Evolutionary conservation across 2,113 vertebrate genomes (phyloP).

Genomic region (Ariopsis seemanni): DNA sequence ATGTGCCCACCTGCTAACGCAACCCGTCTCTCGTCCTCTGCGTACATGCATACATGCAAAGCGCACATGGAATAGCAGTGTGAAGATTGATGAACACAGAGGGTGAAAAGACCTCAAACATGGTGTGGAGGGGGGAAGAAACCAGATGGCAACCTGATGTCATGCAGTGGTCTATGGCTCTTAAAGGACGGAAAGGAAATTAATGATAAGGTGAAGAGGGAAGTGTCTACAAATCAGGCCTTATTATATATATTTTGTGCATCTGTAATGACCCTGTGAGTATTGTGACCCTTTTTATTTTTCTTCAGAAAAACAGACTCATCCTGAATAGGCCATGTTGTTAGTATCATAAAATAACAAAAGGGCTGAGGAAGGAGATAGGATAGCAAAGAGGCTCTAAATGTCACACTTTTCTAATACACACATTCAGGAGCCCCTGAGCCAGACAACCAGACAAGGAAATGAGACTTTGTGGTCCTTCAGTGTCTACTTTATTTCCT

Average conservation of each 20-base stretch:
- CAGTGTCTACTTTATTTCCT: slow-evolving; percentile 4
- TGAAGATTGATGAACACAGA: slow-evolving; percentile 27
- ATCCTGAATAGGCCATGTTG: background rate
- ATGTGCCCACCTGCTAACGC: slow-evolving; percentile 48
- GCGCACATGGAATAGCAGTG: background rate
- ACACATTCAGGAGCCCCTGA: slow-evolving; percentile 38
- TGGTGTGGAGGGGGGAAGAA: background rate
- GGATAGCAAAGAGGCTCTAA: slow-evolving; percentile 51
- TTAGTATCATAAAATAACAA: slow-evolving; percentile 54
- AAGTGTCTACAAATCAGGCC: background rate
- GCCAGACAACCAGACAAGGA: slow-evolving; percentile 42
- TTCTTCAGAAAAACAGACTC: background rate
- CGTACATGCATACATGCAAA: background rate
- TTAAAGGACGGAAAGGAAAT: slow-evolving; percentile 6
- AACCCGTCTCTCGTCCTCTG: slow-evolving; percentile 2
- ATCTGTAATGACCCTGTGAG: background rate
- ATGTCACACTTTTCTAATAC: slow-evolving; percentile 62
- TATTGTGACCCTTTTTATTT: background rate
- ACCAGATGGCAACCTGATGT: slow-evolving; percentile 31
- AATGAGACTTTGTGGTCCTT: slow-evolving; percentile 33
- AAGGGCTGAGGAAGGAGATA: slow-evolving; percentile 45
- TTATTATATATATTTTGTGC: background rate
- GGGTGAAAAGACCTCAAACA: slow-evolving; percentile 26
- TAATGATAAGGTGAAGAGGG: slow-evolving; percentile 28
- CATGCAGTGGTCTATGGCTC: background rate